Evolutionary conservation across 2,113 vertebrate species (phyloP).

Genomic region (Anolis sagrei): DNA sequence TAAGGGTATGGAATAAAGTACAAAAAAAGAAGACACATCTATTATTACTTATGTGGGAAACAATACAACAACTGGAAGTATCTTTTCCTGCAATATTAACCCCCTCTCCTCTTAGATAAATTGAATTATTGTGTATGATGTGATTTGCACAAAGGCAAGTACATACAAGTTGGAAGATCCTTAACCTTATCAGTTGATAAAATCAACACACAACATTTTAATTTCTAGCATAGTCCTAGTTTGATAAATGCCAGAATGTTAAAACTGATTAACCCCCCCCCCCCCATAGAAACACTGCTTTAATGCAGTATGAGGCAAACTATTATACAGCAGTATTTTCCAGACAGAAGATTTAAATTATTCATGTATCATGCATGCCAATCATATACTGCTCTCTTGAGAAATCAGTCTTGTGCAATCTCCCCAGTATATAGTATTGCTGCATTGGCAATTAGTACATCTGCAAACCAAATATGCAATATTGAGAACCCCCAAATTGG

Average conservation of each 20-base stretch:
- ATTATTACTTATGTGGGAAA: no score
- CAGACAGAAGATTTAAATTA: conserved; percentile 72
- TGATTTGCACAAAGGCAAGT: neutral
- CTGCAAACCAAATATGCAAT: neutral
- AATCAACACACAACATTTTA: neutral
- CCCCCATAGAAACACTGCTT: conserved; percentile 55
- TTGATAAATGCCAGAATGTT: conserved; percentile 19
- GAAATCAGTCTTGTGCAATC: conserved; percentile 56
- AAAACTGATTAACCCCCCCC: neutral
- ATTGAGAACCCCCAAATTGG: neutral
- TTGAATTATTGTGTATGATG: neutral
- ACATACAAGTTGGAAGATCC: neutral
- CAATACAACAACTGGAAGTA: no score
- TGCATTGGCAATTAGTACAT: conserved; percentile 35
- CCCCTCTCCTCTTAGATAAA: no score
- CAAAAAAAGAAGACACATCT: neutral
- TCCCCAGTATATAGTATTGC: conserved; percentile 44
- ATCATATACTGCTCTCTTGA: conserved; percentile 59
- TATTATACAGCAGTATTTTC: conserved; percentile 51
- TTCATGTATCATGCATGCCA: conserved; percentile 70
- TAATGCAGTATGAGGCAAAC: conserved; percentile 57
- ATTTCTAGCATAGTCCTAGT: conserved; percentile 13
- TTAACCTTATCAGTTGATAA: neutral
- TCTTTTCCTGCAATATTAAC: no score
- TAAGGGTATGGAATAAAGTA: conserved; percentile 32